These are phyloP conservation scores for Pterois miles DNA, from an alignment of 2,797 vertebrate species.

Conservation along the genomic window DNA sequence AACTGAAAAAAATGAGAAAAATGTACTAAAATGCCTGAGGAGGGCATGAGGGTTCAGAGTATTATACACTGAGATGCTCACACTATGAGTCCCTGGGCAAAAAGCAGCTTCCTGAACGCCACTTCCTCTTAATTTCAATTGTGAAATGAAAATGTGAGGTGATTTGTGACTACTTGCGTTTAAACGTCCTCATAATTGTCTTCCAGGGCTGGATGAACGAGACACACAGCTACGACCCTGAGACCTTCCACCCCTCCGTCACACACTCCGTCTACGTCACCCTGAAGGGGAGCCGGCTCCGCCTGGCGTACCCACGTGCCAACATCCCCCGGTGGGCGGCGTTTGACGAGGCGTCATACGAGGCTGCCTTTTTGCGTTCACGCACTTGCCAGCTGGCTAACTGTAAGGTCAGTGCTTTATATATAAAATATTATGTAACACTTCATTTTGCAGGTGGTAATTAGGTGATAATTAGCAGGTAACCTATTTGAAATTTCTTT, in stretches of 20 bases:
- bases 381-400: slow-evolving; percentile 80
- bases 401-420: slow-evolving; percentile 82
- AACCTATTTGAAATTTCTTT: too few species aligned
- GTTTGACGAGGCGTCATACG: slow-evolving; percentile 79
- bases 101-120: too few species aligned
- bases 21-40: too few species aligned
- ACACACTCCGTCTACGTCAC: slow-evolving; percentile 84
- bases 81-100: too few species aligned
- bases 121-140: neutral
- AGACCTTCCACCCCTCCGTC: slow-evolving; percentile 85
- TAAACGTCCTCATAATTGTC: neutral
- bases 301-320: slow-evolving; percentile 83
- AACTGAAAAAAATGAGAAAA: too few species aligned
- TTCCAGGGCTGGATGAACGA: slow-evolving; percentile 91
- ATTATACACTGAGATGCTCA: too few species aligned
- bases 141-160: neutral
- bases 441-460: too few species aligned
- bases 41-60: too few species aligned
- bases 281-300: slow-evolving; percentile 82
- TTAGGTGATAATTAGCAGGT: too few species aligned
- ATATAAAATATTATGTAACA: neutral
- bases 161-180: neutral
- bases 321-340: slow-evolving; percentile 83
- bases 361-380: slow-evolving; percentile 76
- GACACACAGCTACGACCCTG: slow-evolving; percentile 84